Evolutionary conservation across 2,797 vertebrate genomes (phyloP), one percentile per base, ranked within the genome.

Genomic region (Anableps anableps): DNA sequence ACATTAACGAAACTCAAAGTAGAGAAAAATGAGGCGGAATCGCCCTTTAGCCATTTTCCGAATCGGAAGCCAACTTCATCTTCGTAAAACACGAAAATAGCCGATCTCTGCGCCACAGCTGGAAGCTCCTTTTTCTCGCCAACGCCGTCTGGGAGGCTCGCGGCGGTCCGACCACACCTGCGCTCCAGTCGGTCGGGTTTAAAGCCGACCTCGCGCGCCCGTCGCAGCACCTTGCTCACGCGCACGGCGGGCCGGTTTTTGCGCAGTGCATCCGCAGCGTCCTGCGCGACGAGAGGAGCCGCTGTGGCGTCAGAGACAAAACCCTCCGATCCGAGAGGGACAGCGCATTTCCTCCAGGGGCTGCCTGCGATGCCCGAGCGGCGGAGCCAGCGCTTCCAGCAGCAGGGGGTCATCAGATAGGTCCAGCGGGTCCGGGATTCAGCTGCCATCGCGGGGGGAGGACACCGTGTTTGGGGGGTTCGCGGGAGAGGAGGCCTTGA

Each of bases 201-300:
- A 34, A 41, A 23, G 3, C 0, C 9, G 11, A 13, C 21, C 23
- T 4, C 23, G 38, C 62, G 62, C 38, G 38, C 38, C 14, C 16
- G 4, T 48, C 21, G 1, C 75, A 74, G 73, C 79, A 74, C 21
- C 81, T 53, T 50, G 83, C 72, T 75, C 16, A 9, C 82, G 34
- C 76, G 78, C 82, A 36, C 53, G 1, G 60, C 48, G 29, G 1
- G 38, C 34, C 72, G 45, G 88, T n/a, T 91, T 94, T 94, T 92
- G 93, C 94, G 93, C 94, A 95, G 88, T 95, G 93, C 91, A 91
- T 89, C 94, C 82, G 91, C 93, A 92, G 93, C 88, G 83, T 80
- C 86, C 80, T 76, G 76, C 17, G 26, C 78, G 0, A 71, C 80
- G 80, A 78, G 86, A 80, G 87, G 80, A 47, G 79, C 88, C 79